phyloP scores from a whole-genome alignment of 2,888 invertebrate species.

The Cryptus viduatorius region DNA sequence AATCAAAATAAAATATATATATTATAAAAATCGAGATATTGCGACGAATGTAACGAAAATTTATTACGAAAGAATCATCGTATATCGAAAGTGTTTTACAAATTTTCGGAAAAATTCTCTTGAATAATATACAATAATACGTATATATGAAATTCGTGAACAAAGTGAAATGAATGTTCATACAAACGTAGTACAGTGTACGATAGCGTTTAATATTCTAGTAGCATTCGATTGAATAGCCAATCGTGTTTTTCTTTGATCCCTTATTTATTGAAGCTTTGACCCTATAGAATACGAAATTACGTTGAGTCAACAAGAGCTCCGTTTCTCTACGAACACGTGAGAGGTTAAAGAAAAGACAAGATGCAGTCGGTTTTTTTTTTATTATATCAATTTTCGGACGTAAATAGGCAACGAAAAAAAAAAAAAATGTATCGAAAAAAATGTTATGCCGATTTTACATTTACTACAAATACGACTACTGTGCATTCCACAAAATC shows the following conservation, averaged over 20 bases:
- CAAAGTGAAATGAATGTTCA: background rate
- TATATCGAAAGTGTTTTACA: background rate
- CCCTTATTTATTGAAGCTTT: constrained; percentile 51
- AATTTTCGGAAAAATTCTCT: background rate
- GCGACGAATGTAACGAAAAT: background rate
- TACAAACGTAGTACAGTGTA: constrained; percentile 5
- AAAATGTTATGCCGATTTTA: too few species aligned
- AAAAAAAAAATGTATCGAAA: constrained; percentile 17
- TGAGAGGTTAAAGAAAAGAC: constrained; percentile 21
- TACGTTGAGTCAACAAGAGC: constrained; percentile 4
- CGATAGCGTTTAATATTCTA: constrained; percentile 16
- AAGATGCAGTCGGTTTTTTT: constrained; percentile 3
- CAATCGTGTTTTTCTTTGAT: constrained; percentile 50
- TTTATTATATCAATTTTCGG: background rate
- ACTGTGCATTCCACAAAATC: background rate
- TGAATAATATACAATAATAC: background rate
- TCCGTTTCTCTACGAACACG: constrained; percentile 7
- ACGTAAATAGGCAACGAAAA: background rate
- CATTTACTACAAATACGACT: too few species aligned
- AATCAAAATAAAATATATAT: too few species aligned
- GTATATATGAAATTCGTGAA: background rate
- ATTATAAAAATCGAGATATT: too few species aligned
- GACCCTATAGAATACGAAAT: constrained; percentile 47
- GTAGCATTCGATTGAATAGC: constrained; percentile 39
- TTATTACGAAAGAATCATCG: background rate